phyloP scores from a whole-genome alignment of 2,113 vertebrate species.

The Nematolebias whitei region DNA sequence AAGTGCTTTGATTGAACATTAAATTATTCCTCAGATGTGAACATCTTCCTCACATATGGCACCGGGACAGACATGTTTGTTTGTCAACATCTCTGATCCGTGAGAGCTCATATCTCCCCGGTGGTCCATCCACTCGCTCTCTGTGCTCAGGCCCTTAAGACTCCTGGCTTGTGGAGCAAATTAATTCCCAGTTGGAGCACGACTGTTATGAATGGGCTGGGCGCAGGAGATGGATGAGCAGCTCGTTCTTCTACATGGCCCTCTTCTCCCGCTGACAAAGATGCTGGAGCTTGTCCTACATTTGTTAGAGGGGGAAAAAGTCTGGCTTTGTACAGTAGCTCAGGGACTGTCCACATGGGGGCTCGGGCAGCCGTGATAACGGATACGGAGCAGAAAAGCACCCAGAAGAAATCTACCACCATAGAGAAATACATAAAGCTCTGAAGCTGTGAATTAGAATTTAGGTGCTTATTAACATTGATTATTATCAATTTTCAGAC shows the following conservation, averaged over 20 bases:
- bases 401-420: constrained; percentile 57
- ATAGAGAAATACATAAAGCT: constrained; percentile 31
- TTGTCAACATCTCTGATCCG: constrained; percentile 53
- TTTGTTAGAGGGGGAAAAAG: constrained; percentile 48
- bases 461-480: constrained; percentile 35
- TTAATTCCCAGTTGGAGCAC: constrained; percentile 66
- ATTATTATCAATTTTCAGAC: constrained; percentile 28
- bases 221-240: constrained; percentile 66
- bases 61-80: constrained; percentile 56
- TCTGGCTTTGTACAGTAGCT: constrained; percentile 66
- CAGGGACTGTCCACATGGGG: constrained; percentile 53
- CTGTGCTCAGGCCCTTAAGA: constrained; percentile 32
- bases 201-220: constrained; percentile 74
- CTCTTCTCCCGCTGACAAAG: constrained; percentile 57
- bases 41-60: constrained; percentile 39
- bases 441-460: constrained; percentile 32
- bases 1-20: background rate
- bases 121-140: constrained; percentile 57
- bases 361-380: constrained; percentile 55
- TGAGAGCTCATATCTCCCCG: constrained; percentile 36
- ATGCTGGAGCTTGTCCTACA: constrained; percentile 73
- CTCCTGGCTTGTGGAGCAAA: constrained; percentile 71
- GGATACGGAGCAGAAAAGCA: constrained; percentile 38
- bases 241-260: constrained; percentile 50
- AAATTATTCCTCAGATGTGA: constrained; percentile 3